Evolutionary conservation across 2,888 invertebrate species (phyloP).

Genomic region (Orchestes rusci): DNA sequence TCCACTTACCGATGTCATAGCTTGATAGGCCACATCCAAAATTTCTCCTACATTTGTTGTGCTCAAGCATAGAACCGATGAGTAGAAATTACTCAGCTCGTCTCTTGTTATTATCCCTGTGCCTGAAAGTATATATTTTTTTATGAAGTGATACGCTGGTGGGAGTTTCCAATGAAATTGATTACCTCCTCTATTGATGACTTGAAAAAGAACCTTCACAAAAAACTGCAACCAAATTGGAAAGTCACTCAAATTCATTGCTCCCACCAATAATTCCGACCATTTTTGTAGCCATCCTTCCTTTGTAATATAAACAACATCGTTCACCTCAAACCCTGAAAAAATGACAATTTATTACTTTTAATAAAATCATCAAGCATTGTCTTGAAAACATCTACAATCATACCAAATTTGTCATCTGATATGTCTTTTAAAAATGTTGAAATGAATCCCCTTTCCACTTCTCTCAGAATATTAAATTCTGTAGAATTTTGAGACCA

Average conservation of each 20-base stretch:
- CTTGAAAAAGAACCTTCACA: constrained; percentile 63
- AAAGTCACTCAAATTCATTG: constrained; percentile 53
- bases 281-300: constrained; percentile 67
- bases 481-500: constrained; percentile 69
- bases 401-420: constrained; percentile 48
- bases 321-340: constrained; percentile 40
- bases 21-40: constrained; percentile 60
- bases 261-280: constrained; percentile 51
- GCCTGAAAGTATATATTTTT: constrained; percentile 43
- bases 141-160: no score
- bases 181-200: constrained; percentile 60
- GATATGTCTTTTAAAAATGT: constrained; percentile 57
- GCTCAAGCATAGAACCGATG: constrained; percentile 60
- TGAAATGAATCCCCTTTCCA: constrained; percentile 63
- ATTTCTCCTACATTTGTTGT: constrained; percentile 56
- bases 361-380: neutral
- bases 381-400: constrained; percentile 1
- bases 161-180: no score
- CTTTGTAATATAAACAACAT: constrained; percentile 49
- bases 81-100: constrained; percentile 62
- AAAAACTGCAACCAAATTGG: constrained; percentile 70
- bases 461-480: constrained; percentile 63
- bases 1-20: constrained; percentile 64
- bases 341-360: no score
- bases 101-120: constrained; percentile 59